Evolutionary conservation across 2,113 vertebrate genomes (phyloP).

Genomic region (Hippolais icterina): DNA sequence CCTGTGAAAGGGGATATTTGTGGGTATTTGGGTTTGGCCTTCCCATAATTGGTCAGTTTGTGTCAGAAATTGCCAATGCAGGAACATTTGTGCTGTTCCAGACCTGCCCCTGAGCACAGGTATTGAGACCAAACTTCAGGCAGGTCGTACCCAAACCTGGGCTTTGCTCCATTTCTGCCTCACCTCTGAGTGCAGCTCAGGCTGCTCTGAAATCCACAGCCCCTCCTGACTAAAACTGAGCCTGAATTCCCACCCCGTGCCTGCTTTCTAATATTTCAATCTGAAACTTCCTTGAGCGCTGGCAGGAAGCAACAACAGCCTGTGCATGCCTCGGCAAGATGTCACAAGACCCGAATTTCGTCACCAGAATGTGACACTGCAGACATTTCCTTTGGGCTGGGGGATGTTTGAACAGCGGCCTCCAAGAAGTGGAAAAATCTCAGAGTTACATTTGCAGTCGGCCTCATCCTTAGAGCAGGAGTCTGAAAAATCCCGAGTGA

Average conservation of each 20-base stretch:
- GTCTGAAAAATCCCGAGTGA: neutral
- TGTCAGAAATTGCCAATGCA: neutral
- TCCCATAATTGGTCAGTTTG: neutral
- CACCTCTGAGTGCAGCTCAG: neutral
- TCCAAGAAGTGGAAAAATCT: neutral
- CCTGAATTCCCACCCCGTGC: neutral
- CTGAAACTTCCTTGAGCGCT: neutral
- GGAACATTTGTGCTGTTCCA: neutral
- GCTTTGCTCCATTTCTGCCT: neutral
- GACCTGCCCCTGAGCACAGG: neutral
- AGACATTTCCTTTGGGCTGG: neutral
- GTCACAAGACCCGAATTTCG: neutral
- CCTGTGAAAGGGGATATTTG: neutral
- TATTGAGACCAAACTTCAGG: neutral
- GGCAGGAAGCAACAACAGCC: neutral
- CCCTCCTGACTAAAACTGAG: neutral
- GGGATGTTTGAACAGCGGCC: neutral
- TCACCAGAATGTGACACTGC: neutral
- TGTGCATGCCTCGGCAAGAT: neutral
- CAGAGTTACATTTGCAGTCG: neutral
- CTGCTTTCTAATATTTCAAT: neutral
- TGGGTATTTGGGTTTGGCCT: neutral
- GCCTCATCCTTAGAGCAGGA: neutral
- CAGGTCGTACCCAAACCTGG: neutral
- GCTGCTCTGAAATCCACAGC: neutral